Evolutionary conservation across 1,140 invertebrate genomes (phyloP).

Genomic region (Sarcophaga peregrina): DNA sequence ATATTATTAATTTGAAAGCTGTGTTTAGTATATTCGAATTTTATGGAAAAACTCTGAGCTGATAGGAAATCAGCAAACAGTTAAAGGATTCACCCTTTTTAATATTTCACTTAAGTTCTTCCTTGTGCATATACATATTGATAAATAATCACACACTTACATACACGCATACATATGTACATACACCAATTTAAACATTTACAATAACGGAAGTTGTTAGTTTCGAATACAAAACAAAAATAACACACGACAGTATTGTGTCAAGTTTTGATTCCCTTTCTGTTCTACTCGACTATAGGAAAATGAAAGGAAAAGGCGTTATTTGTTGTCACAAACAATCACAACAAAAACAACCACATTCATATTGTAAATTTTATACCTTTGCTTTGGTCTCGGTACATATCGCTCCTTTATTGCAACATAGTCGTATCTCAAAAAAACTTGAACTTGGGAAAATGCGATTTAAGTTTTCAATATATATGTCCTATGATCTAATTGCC

Average conservation of each 20-base stretch:
- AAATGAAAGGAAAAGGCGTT: conserved; percentile 6
- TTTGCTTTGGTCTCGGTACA: neutral
- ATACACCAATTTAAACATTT: conserved; percentile 60
- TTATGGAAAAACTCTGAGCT: too few relatives aligned
- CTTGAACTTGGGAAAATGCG: too few relatives aligned
- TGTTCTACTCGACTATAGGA: neutral
- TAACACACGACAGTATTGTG: conserved; percentile 5
- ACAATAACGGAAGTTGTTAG: conserved; percentile 34
- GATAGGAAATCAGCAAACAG: neutral
- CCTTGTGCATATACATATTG: neutral
- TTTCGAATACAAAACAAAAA: conserved; percentile 27
- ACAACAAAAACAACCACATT: neutral
- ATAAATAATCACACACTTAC: neutral
- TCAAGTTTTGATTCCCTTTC: neutral
- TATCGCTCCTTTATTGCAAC: too few relatives aligned
- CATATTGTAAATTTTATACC: neutral
- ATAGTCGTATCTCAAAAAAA: too few relatives aligned
- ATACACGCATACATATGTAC: conserved; percentile 53
- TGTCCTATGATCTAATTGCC: too few relatives aligned
- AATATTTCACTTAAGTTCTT: neutral
- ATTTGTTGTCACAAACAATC: conserved; percentile 33
- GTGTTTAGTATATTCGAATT: too few relatives aligned
- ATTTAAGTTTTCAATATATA: too few relatives aligned
- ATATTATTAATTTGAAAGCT: too few relatives aligned
- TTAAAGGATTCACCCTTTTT: neutral